Conservation (phyloP, 2,888 invertebrate genomes). For the Iphiclides podalirius region DNA sequence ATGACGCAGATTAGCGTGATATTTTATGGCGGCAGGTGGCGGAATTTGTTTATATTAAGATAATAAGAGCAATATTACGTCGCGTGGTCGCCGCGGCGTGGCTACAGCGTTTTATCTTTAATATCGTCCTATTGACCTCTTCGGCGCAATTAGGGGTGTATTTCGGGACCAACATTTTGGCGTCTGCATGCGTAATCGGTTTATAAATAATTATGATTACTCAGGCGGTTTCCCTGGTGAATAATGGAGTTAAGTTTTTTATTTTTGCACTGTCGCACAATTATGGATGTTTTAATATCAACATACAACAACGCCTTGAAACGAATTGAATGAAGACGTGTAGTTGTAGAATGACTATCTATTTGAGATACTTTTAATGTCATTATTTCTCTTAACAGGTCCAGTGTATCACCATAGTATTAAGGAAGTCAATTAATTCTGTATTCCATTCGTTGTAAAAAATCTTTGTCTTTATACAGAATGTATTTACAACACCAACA, state of each 20-base stretch:
- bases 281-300: neutral
- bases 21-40: constrained; percentile 47
- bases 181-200: neutral
- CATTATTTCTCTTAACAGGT: too few species aligned
- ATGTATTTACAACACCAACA: too few species aligned
- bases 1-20: constrained; percentile 35
- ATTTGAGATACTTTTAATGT: too few species aligned
- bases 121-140: constrained; percentile 15
- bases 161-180: constrained; percentile 3
- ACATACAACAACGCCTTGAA: neutral
- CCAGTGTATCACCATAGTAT: too few species aligned
- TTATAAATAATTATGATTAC: constrained; percentile 14
- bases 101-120: constrained; percentile 7
- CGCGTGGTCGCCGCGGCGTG: constrained; percentile 5
- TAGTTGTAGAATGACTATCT: neutral
- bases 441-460: too few species aligned
- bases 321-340: neutral
- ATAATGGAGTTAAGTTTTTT: neutral
- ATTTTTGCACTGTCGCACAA: neutral
- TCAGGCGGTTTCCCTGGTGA: constrained; percentile 7
- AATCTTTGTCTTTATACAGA: too few species aligned
- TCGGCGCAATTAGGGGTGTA: constrained; percentile 12
- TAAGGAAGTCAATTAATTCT: too few species aligned
- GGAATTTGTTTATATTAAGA: constrained; percentile 30
- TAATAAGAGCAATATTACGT: constrained; percentile 25